Percentiles rank a stretch among this genome's conserved stretches.
Evolutionary conservation across 2,888 invertebrate species (phyloP).

Genomic region (Drosophila subquinaria): DNA sequence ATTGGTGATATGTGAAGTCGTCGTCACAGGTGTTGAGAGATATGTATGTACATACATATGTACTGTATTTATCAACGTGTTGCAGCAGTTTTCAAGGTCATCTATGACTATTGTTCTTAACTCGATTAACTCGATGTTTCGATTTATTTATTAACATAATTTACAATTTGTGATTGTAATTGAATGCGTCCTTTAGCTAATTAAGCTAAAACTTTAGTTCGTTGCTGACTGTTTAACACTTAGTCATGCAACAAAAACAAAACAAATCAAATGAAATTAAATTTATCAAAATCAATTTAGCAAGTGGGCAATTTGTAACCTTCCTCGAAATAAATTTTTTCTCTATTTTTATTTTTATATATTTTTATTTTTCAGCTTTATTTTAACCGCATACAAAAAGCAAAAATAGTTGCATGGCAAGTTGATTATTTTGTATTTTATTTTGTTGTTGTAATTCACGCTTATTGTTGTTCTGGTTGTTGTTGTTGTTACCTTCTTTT

Average conservation of each 20-base stretch:
- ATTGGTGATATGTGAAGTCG: constrained; percentile 18
- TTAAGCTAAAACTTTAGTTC: constrained; percentile 29
- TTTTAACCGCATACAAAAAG: constrained; percentile 53
- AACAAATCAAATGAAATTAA: constrained; percentile 31
- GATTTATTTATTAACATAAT: constrained; percentile 11
- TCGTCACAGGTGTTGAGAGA: constrained; percentile 24
- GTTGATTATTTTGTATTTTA: constrained; percentile 26
- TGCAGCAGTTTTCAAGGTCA: constrained; percentile 47
- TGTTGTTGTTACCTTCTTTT: constrained; percentile 49
- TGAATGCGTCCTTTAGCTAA: constrained; percentile 43
- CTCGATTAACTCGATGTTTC: background rate
- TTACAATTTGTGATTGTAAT: constrained; percentile 1
- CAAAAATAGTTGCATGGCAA: constrained; percentile 32
- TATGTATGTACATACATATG: no score
- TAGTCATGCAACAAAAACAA: constrained; percentile 23
- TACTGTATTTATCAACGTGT: constrained; percentile 3
- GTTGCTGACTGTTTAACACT: constrained; percentile 49
- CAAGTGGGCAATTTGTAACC: constrained; percentile 58
- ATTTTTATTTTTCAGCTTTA: constrained; percentile 19
- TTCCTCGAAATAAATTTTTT: constrained; percentile 54
- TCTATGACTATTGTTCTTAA: constrained; percentile 11
- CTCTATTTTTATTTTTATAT: constrained; percentile 24
- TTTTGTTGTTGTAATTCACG: background rate
- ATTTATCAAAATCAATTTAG: constrained; percentile 39
- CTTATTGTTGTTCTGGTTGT: background rate